phyloP scores from a whole-genome alignment of 2,888 invertebrate genomes.

The Plagodis pulveraria region DNA sequence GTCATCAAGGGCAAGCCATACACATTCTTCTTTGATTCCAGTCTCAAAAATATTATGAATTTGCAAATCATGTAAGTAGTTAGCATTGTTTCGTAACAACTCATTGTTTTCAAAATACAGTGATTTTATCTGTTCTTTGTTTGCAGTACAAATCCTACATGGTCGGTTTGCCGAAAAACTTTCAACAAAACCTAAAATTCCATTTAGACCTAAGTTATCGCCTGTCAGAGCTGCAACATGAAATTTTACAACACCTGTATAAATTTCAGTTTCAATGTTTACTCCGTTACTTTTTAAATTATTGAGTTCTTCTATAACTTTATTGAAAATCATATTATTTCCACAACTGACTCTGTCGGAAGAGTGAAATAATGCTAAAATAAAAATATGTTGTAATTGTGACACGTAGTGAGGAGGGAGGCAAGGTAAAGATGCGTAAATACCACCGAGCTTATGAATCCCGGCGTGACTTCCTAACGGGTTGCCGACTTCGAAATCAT shows the following conservation, averaged over 20 bases:
- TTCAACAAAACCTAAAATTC: slow-evolving; percentile 31
- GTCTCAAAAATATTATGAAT: slow-evolving; percentile 6
- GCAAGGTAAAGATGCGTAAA: slow-evolving; percentile 32
- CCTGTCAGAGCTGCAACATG: slow-evolving; percentile 24
- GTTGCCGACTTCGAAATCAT: slow-evolving; percentile 33
- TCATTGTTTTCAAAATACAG: slow-evolving; percentile 14
- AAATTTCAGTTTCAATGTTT: slow-evolving; percentile 1
- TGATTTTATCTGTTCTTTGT: slow-evolving; percentile 19
- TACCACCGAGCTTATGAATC: slow-evolving; percentile 33
- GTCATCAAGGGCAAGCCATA: slow-evolving; percentile 21
- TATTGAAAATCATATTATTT: slow-evolving; percentile 27
- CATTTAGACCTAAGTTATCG: slow-evolving; percentile 34
- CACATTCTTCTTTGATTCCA: slow-evolving; percentile 31
- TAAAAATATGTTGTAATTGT: slow-evolving; percentile 28
- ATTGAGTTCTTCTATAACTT: slow-evolving; percentile 25
- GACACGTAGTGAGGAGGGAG: slow-evolving; percentile 25
- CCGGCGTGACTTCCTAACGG: slow-evolving; percentile 28
- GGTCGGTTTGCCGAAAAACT: slow-evolving; percentile 32
- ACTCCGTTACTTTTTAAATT: slow-evolving; percentile 4
- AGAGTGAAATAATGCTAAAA: slow-evolving; percentile 27
- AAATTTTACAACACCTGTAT: slow-evolving; percentile 25
- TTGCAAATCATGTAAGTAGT: slow-evolving; percentile 1
- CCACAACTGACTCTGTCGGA: slow-evolving; percentile 29
- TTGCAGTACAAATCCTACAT: slow-evolving; percentile 29
- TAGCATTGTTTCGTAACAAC: slow-evolving; percentile 23